Evolutionary conservation across 2,888 invertebrate genomes (phyloP), one percentile per base, ranked within the genome.

Genomic region (Eueremaeus valkanovi): DNA sequence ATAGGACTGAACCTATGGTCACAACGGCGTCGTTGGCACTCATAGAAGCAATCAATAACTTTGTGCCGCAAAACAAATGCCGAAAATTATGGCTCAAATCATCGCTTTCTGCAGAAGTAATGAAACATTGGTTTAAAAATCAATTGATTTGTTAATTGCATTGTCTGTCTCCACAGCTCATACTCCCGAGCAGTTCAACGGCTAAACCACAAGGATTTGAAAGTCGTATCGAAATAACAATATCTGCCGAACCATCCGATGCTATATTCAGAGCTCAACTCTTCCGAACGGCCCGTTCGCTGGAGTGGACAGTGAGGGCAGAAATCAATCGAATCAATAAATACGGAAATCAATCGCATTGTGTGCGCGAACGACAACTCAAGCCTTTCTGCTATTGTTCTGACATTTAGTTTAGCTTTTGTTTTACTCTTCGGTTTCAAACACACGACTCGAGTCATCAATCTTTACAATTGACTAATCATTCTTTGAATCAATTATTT

Each of bases 311-410:
- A 11, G 72, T 72, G 1, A 61, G 61, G 24, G 72, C 61, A 21
- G 88, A 90, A 27, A 81, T 85, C 27, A 85, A 84, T 73, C 80
- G 85, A 40, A 81, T 83, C 11, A 85, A 85, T 78, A 76, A 80
- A n/a, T 85, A 84, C 76, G 83, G 83, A 0, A 80, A 81, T 72
- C 84, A 84, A 78, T 83, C 84, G 29, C 58, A 76, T 5, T 85
- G 85, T 79, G 81, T 85, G 9, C 49, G 24, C 13, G 33, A 72
- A 66, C 29, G 75, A 40, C 45, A 55, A 6, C 36, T 75, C n/a
- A 75, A 75, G 33, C 72, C 72, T 27, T 72, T 75, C n/a, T 75
- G 75, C 33, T 75, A 33, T 31, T 75, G 75, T 63, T 42, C 24
- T 63, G 21, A 63, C 24, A 11, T 24, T 27, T 5, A 2, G 5